These are phyloP conservation scores for Ptychochromis oligacanthus DNA, from an alignment of 2,113 vertebrate genomes.

Conservation along the genomic window DNA sequence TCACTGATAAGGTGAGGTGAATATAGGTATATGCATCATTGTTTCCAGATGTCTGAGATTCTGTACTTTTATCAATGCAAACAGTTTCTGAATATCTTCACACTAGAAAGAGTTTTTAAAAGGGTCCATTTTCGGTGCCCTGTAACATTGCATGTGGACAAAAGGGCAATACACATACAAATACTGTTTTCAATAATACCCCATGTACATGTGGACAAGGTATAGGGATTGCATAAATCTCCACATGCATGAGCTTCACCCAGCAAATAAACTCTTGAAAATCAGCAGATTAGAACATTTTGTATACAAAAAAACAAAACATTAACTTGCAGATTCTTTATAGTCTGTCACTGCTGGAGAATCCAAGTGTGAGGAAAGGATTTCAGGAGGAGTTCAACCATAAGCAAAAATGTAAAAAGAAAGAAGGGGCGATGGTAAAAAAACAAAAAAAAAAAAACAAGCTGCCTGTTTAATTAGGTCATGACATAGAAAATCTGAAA, in stretches of 20 bases:
- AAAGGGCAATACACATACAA: background rate
- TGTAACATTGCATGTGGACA: background rate
- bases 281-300: background rate
- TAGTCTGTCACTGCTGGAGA: background rate
- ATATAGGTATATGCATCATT: background rate
- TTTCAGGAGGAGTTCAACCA: background rate
- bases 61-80: background rate
- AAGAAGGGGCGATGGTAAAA: background rate
- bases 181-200: background rate
- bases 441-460: too few species aligned
- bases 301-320: background rate
- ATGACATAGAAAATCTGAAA: background rate
- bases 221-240: background rate
- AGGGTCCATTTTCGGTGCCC: background rate
- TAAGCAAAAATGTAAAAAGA: background rate
- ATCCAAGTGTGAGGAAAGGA: background rate
- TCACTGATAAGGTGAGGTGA: background rate
- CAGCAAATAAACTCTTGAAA: background rate
- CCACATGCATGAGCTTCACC: background rate
- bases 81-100: background rate
- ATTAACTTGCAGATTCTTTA: background rate
- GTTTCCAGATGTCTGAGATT: background rate
- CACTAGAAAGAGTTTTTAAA: background rate
- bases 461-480: background rate
- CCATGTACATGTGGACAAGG: background rate